Evolutionary conservation across 2,113 vertebrate species (phyloP), one percentile per base, ranked within the genome.

Genomic region (Pomatostomus ruficeps): DNA sequence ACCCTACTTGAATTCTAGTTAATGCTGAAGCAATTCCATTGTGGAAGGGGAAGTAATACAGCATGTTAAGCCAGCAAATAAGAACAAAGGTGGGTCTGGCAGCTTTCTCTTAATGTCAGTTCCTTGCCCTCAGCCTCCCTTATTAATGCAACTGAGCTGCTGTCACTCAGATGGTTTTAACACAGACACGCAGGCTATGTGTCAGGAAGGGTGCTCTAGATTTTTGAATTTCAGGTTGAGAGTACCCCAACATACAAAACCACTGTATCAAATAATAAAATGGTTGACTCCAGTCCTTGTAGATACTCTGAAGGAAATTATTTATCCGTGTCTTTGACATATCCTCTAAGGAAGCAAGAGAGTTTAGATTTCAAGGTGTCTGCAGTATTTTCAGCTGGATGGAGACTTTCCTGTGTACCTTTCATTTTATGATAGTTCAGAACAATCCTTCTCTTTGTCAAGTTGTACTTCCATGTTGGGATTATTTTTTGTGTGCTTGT

Each of bases 111-210:
- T 82, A 62, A 55, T 61, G 77, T 88, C 89, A 76, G 4, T 79
- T 91, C 58, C 58, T 82, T 94, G 93, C 71, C 81, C 89, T 96
- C 78, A 68, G 49, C 91, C 46, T 95, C 49, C 57, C 72, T 82
- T 89, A 87, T 88, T 91, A 94, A 96, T 73, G 74, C 85, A 59
- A 22, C 45, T 83, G 89, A 85, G 42, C 89, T 80, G 62, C 93
- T 93, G 91, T 94, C 81, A 74, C 71, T 91, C 82, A 58, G 36
- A 8, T 28, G 42, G 25, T 59, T 95, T 89, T 91, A 76, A 75
- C 48, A 57, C 45, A 92, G 58, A 57, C 31, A 4, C 62, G 52
- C 73, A 68, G 81, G 20, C 67, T 82, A 2, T 1, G 4, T 74
- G 81, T 83, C 63, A 82, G 25, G 78, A 91, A 81, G 57, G 33